A percentile compares a stretch with the other conserved stretches of the same genome.
Evolutionary conservation across 2,113 vertebrate species (phyloP).

Genomic region (Dermatemys mawii): DNA sequence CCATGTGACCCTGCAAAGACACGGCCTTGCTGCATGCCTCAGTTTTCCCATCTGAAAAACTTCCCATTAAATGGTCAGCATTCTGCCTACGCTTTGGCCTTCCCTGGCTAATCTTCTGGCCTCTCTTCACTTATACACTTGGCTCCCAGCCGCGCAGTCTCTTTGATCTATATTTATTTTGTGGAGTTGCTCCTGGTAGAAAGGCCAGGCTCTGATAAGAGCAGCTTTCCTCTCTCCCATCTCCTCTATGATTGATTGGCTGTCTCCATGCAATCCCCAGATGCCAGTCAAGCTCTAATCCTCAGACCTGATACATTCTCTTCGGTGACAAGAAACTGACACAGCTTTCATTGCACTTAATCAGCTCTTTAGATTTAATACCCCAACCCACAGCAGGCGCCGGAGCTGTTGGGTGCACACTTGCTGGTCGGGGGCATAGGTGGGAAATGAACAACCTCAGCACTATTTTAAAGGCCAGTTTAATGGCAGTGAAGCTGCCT

Average conservation of each 20-base stretch:
- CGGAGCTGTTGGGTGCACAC: not conserved
- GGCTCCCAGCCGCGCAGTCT: not conserved
- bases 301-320: conserved; percentile 61
- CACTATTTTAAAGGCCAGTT: not conserved
- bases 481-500: not conserved
- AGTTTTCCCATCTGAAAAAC: not conserved
- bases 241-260: conserved; percentile 3
- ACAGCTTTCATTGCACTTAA: conserved; percentile 64
- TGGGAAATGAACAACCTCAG: not conserved
- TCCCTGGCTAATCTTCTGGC: not conserved
- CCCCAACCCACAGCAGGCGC: conserved; percentile 30
- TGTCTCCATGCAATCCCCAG: conserved; percentile 41
- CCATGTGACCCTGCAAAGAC: not conserved
- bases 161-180: not conserved
- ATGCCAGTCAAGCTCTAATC: conserved; percentile 64
- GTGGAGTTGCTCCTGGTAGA: not conserved
- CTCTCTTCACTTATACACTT: not conserved
- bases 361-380: conserved; percentile 62
- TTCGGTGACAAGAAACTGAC: conserved; percentile 59
- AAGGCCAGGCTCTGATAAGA: not conserved
- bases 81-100: not conserved
- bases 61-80: not conserved
- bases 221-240: not conserved
- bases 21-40: not conserved
- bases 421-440: not conserved